Evolutionary conservation across 2,113 vertebrate species (phyloP).

Genomic region (Phalacrocorax carbo): DNA sequence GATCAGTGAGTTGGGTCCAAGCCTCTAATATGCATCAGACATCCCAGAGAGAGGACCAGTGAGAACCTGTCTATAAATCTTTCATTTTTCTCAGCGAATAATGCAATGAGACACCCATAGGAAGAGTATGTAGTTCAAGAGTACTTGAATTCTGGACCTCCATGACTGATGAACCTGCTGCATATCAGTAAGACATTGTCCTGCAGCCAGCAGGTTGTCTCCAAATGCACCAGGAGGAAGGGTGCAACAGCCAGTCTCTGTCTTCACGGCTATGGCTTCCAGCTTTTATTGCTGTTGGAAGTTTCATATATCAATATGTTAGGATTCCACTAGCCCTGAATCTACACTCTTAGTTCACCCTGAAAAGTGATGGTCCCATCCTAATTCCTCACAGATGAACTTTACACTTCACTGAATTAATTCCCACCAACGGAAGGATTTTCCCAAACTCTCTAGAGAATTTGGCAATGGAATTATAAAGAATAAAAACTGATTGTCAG

Average conservation of each 20-base stretch:
- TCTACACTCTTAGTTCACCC: neutral
- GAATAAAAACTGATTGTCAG: neutral
- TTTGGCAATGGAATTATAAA: neutral
- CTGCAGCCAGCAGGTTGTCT: neutral
- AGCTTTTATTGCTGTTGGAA: neutral
- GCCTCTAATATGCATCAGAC: neutral
- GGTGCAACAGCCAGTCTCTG: neutral
- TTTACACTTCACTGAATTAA: neutral
- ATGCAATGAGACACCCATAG: neutral
- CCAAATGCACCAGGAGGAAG: neutral
- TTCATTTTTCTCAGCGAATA: neutral
- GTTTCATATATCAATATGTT: neutral
- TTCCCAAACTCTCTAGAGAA: neutral
- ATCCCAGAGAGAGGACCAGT: neutral
- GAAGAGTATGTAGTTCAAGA: neutral
- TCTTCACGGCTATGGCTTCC: neutral
- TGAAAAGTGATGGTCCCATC: neutral
- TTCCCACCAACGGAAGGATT: neutral
- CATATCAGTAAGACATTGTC: accelerated
- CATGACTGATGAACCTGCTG: neutral
- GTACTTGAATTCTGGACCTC: neutral
- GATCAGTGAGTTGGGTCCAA: neutral
- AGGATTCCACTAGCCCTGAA: neutral
- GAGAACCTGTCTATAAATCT: neutral
- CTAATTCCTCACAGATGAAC: neutral